A percentile compares a stretch with the other conserved stretches of the same genome.
Conservation (phyloP, 1,140 invertebrate genomes). For the Tribolium castaneum region DNA sequence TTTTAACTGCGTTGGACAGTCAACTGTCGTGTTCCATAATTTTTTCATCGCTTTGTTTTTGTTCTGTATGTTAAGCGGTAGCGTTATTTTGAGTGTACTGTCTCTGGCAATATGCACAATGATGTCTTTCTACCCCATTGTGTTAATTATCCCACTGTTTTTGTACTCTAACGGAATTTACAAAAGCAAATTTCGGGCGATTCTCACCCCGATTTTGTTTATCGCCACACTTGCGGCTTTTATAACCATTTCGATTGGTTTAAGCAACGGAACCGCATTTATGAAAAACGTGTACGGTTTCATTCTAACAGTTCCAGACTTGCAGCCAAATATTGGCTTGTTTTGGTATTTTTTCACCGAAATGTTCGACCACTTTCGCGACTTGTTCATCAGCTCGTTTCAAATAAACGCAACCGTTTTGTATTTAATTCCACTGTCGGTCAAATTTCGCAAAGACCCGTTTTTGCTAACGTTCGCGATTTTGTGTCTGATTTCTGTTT, state of each 20-base stretch:
- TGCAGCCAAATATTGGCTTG: slow-evolving; percentile 96
- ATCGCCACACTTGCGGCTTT: slow-evolving; percentile 57
- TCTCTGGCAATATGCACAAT: slow-evolving; percentile 82
- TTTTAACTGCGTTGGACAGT: slow-evolving; percentile 89
- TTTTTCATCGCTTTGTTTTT: slow-evolving; percentile 79
- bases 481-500: slow-evolving; percentile 88
- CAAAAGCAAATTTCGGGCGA: slow-evolving; percentile 44
- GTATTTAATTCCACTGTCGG: slow-evolving; percentile 86
- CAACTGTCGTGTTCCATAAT: slow-evolving; percentile 92
- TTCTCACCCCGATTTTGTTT: slow-evolving; percentile 58
- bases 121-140: slow-evolving; percentile 88
- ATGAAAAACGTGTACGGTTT: slow-evolving; percentile 56
- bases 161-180: slow-evolving; percentile 50
- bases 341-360: slow-evolving; percentile 99
- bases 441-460: slow-evolving; percentile 89
- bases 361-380: slow-evolving; percentile 99
- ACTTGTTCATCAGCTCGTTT: slow-evolving; percentile 95
- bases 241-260: slow-evolving; percentile 52
- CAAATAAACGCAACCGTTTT: slow-evolving; percentile 94
- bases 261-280: slow-evolving; percentile 59
- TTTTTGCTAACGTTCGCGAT: slow-evolving; percentile 87
- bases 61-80: slow-evolving; percentile 75
- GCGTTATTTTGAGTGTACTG: slow-evolving; percentile 68
- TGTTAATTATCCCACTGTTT: slow-evolving; percentile 82
- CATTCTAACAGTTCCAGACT: slow-evolving; percentile 87